These are phyloP conservation scores for Hemiprocne comata DNA, from an alignment of 2,113 vertebrate genomes.

Conservation along the genomic window DNA sequence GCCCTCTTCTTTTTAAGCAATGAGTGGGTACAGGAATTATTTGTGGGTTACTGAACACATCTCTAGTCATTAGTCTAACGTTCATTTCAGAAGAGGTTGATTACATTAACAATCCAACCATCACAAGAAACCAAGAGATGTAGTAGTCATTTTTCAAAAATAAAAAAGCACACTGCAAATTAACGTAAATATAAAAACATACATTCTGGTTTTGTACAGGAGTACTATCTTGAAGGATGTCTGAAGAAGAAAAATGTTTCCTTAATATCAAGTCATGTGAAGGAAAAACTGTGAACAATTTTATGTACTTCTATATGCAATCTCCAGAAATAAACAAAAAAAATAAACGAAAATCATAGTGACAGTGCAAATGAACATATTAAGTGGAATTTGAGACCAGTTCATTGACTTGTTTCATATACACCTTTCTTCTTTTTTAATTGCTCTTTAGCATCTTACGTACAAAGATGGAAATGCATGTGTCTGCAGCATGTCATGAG, in stretches of 20 bases:
- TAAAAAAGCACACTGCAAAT: neutral
- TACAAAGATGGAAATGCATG: neutral
- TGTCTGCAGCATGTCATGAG: neutral
- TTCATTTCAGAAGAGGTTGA: slow-evolving; percentile 18
- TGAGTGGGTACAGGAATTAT: slow-evolving; percentile 8
- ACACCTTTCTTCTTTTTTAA: neutral
- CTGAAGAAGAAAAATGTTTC: neutral
- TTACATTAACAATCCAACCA: slow-evolving; percentile 37
- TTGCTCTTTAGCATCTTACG: neutral
- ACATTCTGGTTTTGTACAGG: neutral
- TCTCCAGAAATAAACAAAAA: neutral
- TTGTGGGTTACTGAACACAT: slow-evolving; percentile 47
- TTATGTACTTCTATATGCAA: neutral
- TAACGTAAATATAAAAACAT: neutral
- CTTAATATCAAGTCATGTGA: neutral
- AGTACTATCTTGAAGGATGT: neutral
- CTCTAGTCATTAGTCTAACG: slow-evolving; percentile 10
- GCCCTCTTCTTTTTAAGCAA: neutral
- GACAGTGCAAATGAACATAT: neutral
- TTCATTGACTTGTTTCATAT: neutral
- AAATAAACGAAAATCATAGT: neutral
- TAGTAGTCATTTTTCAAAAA: neutral
- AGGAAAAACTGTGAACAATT: neutral
- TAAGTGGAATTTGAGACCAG: neutral
- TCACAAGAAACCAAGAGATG: neutral